These are phyloP conservation scores for Hirtodrosophila histrioides DNA, from an alignment of 2,888 invertebrate genomes.

Conservation along the genomic window DNA sequence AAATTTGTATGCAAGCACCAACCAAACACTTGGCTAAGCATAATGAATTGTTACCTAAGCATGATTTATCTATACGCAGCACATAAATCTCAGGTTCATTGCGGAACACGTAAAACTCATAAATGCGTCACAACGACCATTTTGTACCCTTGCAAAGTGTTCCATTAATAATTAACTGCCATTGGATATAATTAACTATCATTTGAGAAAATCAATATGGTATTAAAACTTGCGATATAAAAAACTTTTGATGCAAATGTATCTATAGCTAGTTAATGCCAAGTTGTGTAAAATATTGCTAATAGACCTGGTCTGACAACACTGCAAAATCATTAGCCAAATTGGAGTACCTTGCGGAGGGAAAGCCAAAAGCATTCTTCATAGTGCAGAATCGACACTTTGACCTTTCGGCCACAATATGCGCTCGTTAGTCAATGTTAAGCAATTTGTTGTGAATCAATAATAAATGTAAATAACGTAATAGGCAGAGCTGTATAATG, in stretches of 20 bases:
- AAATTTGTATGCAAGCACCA: constrained; percentile 39
- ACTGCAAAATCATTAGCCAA: no score
- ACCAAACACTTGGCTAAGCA: constrained; percentile 46
- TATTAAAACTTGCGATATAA: no score
- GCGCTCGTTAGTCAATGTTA: constrained; percentile 70
- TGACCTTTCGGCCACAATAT: constrained; percentile 74
- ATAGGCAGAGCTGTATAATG: constrained; percentile 36
- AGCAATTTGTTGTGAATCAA: constrained; percentile 73
- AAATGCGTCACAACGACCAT: constrained; percentile 4
- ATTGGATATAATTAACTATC: no score
- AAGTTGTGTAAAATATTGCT: no score
- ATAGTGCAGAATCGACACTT: constrained; percentile 45
- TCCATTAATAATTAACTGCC: no score
- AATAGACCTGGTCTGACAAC: no score
- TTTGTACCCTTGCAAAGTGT: constrained; percentile 10
- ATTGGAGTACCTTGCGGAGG: no score
- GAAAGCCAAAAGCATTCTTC: background rate
- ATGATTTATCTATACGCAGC: constrained; percentile 63
- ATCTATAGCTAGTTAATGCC: no score
- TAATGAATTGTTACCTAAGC: constrained; percentile 74
- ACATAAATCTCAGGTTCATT: constrained; percentile 61
- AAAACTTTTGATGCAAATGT: no score
- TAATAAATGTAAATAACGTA: constrained; percentile 76
- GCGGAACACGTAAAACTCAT: constrained; percentile 1
- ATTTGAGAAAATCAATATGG: no score